Base-by-base conservation (phyloP, 1,140 invertebrate genomes). In the Bombus waltoni region DNA sequence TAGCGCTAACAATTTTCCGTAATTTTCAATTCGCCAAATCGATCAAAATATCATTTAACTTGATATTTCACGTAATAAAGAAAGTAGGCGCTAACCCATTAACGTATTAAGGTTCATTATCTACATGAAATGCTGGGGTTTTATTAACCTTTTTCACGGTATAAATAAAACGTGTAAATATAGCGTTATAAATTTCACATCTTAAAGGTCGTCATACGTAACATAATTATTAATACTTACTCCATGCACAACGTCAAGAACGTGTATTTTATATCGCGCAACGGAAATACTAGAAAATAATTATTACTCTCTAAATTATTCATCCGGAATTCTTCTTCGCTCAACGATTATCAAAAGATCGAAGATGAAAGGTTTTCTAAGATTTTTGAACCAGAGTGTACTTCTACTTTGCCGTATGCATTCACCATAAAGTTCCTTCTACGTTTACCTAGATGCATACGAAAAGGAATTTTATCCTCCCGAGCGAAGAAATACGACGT, bases 271-370 rank as follows among this genome's bases (percentile, higher is more conserved):
- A 53, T 53, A 22, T 22, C 47, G 5, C 18, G 8, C 47, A 0
- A 22, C 1, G 22, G 18, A 53, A 53, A 53, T 22, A 53, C 6
- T 53, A 53, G 18, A 53, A 53, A 53, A 22, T 22, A 53, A 53
- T 8, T 18, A 53, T 53, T 53, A 53, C 18, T 53, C 47, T 53
- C 18, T 22, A 53, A 53, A 53, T 53, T 53, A 22, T 53, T 53
- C 47, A 8, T 22, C 22, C 18, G 6, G 47, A 2, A 53, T 53
- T 53, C 18, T 53, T 22, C 47, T 53, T 53, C 18, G 47, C 18
- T 53, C 0, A 1, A 8, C 0, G 18, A 10, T 1, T n/a, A 62
- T 59, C 25, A 3, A 25, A 62, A n/a, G 32, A n/a, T 18, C 0
- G 8, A 66, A 3, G n/a, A 35, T 3, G 1, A 9, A 35, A 66